phyloP scores from a whole-genome alignment of 2,888 invertebrate genomes.

The Melanotus villosus region DNA sequence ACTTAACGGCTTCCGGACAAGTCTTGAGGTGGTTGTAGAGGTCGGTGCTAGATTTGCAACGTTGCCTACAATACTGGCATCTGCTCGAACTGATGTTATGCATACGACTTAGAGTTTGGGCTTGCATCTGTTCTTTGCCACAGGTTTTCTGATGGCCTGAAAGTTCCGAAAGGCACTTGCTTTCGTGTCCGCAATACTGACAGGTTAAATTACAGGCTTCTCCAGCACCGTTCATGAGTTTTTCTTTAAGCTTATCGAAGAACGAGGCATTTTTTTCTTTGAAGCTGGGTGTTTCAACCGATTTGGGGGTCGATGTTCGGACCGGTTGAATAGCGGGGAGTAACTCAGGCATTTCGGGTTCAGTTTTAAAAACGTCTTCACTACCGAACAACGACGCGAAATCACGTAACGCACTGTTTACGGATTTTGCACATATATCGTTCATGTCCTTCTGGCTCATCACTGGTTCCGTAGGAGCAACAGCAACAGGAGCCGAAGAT shows the following conservation, averaged over 20 bases:
- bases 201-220: constrained; percentile 79
- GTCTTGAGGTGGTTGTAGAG: constrained; percentile 82
- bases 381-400: constrained; percentile 70
- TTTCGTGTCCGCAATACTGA: constrained; percentile 80
- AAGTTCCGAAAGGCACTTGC: constrained; percentile 86
- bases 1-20: constrained; percentile 74
- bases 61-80: constrained; percentile 88
- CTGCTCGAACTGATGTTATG: constrained; percentile 79
- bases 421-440: constrained; percentile 68
- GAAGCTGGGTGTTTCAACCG: constrained; percentile 58
- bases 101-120: constrained; percentile 60
- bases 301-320: constrained; percentile 49
- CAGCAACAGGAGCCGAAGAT: constrained; percentile 24
- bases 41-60: constrained; percentile 89
- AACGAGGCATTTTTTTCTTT: constrained; percentile 83
- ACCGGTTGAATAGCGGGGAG: constrained; percentile 57
- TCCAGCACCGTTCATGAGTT: constrained; percentile 76
- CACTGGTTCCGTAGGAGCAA: constrained; percentile 58
- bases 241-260: constrained; percentile 86
- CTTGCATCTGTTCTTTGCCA: constrained; percentile 67
- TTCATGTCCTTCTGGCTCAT: constrained; percentile 69
- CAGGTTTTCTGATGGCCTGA: constrained; percentile 84
- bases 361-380: constrained; percentile 64
- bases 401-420: constrained; percentile 71
- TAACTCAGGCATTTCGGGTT: constrained; percentile 61